These are phyloP conservation scores for Numida meleagris DNA, from an alignment of 2,113 vertebrate genomes.

Conservation along the genomic window DNA sequence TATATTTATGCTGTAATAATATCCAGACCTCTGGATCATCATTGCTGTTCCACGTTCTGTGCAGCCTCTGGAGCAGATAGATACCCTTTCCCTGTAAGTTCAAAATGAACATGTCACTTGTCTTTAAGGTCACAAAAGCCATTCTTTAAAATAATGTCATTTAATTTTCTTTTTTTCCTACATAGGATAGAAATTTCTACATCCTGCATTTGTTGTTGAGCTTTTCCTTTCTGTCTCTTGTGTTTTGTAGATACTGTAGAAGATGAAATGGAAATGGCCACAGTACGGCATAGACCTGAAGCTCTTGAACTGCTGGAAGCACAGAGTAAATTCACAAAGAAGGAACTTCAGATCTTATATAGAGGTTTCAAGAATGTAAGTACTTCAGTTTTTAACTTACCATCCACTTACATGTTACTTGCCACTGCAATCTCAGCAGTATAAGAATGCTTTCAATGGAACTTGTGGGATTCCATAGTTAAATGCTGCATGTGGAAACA, in stretches of 20 bases:
- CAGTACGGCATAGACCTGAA: slow-evolving; percentile 95
- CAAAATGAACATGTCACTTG: background rate
- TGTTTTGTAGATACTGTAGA: slow-evolving; percentile 91
- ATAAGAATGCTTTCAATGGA: background rate
- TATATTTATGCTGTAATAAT: background rate
- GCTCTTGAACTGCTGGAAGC: slow-evolving; percentile 94
- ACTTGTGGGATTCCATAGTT: background rate
- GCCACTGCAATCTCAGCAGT: background rate
- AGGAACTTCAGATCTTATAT: slow-evolving; percentile 98
- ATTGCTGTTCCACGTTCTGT: background rate
- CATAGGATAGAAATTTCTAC: background rate
- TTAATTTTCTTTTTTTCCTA: background rate
- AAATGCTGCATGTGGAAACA: background rate
- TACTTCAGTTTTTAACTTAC: slow-evolving; percentile 16
- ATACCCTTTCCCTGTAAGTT: background rate
- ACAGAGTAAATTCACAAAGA: slow-evolving; percentile 96
- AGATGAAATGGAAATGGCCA: slow-evolving; percentile 97
- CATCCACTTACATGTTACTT: background rate
- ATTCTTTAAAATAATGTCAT: background rate
- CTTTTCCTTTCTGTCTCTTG: slow-evolving; percentile 45
- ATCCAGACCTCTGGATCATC: background rate
- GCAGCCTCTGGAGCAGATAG: background rate
- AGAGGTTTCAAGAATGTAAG: slow-evolving; percentile 99
- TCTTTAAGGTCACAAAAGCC: background rate
- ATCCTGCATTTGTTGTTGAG: background rate